Conservation (phyloP, 2,113 vertebrate genomes). For the Origma solitaria region DNA sequence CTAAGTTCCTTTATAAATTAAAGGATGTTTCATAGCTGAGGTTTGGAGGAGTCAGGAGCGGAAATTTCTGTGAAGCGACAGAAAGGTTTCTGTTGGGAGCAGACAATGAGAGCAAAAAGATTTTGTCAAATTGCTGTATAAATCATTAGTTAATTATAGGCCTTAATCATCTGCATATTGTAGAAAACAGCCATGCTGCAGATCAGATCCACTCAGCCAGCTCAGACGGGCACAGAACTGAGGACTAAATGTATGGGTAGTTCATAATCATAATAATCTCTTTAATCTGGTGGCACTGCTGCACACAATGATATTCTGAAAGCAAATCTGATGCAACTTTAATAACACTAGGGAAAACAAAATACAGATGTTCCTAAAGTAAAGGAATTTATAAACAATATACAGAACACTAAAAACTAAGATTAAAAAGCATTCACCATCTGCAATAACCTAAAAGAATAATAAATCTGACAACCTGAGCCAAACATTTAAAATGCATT, state of each 20-base stretch:
- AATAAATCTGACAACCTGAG: background rate
- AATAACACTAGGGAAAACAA: background rate
- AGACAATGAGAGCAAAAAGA: background rate
- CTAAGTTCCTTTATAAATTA: background rate
- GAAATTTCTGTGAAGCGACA: background rate
- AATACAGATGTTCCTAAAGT: background rate
- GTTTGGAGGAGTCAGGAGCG: background rate
- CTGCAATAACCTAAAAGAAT: background rate
- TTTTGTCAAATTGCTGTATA: background rate
- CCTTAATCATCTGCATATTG: background rate
- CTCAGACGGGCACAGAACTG: background rate
- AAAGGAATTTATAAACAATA: background rate
- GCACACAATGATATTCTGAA: background rate
- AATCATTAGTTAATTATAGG: conserved; percentile 19
- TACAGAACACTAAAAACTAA: background rate
- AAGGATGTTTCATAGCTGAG: background rate
- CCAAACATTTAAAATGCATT: background rate
- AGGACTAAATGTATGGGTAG: background rate
- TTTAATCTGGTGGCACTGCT: background rate
- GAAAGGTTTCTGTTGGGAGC: background rate
- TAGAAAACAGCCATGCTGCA: background rate
- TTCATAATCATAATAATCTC: background rate
- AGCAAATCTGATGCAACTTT: background rate
- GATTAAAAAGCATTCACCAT: background rate
- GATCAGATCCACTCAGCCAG: background rate